Conservation (phyloP, 2,888 invertebrate genomes). For the Formica aserva region DNA sequence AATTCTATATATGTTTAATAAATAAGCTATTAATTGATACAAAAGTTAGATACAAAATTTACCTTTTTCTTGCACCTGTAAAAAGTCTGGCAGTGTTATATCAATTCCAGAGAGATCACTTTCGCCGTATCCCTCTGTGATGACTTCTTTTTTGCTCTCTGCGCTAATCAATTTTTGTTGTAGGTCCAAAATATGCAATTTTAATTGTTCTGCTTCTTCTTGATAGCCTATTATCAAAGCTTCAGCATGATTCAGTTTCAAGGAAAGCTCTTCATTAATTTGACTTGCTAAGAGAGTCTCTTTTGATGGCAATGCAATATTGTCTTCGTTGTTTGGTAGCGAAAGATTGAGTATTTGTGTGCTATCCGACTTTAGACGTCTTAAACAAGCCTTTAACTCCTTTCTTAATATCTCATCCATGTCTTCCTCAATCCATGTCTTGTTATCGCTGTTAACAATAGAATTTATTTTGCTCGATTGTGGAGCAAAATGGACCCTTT, state of each 20-base stretch:
- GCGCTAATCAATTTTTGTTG: slow-evolving; percentile 85
- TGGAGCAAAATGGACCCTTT: slow-evolving; percentile 91
- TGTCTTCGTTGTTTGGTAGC: slow-evolving; percentile 72
- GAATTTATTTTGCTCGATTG: slow-evolving; percentile 87
- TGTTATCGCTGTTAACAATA: slow-evolving; percentile 87
- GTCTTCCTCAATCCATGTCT: slow-evolving; percentile 87
- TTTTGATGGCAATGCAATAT: slow-evolving; percentile 70
- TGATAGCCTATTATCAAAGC: slow-evolving; percentile 86
- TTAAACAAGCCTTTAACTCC: slow-evolving; percentile 90
- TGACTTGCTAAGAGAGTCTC: slow-evolving; percentile 73
- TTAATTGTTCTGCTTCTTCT: slow-evolving; percentile 86
- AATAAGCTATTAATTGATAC: slow-evolving; percentile 7
- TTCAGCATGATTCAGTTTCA: slow-evolving; percentile 88
- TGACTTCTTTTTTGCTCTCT: slow-evolving; percentile 86
- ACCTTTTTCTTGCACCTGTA: slow-evolving; percentile 84
- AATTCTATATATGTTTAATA: neutral
- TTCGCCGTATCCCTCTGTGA: slow-evolving; percentile 87
- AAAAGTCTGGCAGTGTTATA: slow-evolving; percentile 79
- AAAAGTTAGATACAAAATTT: slow-evolving; percentile 19
- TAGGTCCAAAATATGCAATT: slow-evolving; percentile 88
- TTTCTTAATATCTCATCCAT: slow-evolving; percentile 88
- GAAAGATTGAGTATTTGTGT: slow-evolving; percentile 90
- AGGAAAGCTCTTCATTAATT: slow-evolving; percentile 84
- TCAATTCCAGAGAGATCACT: slow-evolving; percentile 77
- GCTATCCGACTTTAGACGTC: slow-evolving; percentile 90